A percentile compares a stretch with the other conserved stretches of the same genome.
Evolutionary conservation across 1,140 invertebrate genomes (phyloP).

Genomic region (Eufriesea mexicana): DNA sequence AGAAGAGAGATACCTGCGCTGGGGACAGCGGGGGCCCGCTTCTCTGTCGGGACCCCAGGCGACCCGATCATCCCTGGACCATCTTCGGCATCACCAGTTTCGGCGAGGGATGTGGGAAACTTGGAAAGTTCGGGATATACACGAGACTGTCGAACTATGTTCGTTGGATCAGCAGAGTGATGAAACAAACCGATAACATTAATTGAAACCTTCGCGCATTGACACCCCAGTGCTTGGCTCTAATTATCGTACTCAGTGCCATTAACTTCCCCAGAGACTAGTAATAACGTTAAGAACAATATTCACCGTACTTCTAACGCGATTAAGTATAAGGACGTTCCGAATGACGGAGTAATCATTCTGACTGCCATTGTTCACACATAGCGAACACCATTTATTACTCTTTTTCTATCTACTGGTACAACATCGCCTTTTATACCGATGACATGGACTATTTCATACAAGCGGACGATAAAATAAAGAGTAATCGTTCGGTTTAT

Average conservation of each 20-base stretch:
- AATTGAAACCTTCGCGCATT: slow-evolving; percentile 13
- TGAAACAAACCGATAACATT: slow-evolving; percentile 77
- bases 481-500: neutral
- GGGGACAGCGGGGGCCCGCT: slow-evolving; percentile 95
- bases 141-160: slow-evolving; percentile 93
- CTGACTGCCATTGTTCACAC: neutral
- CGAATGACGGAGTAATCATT: neutral
- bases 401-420: neutral
- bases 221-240: neutral
- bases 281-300: neutral
- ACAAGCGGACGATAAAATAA: neutral
- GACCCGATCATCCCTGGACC: slow-evolving; percentile 85
- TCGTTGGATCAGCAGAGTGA: slow-evolving; percentile 90
- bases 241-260: slow-evolving; percentile 13
- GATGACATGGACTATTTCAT: neutral
- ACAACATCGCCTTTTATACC: slow-evolving; percentile 2
- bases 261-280: neutral
- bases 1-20: slow-evolving; percentile 91
- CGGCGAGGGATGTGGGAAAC: slow-evolving; percentile 95
- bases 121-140: slow-evolving; percentile 96
- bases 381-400: neutral
- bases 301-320: neutral
- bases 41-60: slow-evolving; percentile 85
- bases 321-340: neutral
- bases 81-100: slow-evolving; percentile 97